These are phyloP conservation scores for Sinocyclocheilus anophthalmus DNA, from an alignment of 2,113 vertebrate species.

Conservation along the genomic window DNA sequence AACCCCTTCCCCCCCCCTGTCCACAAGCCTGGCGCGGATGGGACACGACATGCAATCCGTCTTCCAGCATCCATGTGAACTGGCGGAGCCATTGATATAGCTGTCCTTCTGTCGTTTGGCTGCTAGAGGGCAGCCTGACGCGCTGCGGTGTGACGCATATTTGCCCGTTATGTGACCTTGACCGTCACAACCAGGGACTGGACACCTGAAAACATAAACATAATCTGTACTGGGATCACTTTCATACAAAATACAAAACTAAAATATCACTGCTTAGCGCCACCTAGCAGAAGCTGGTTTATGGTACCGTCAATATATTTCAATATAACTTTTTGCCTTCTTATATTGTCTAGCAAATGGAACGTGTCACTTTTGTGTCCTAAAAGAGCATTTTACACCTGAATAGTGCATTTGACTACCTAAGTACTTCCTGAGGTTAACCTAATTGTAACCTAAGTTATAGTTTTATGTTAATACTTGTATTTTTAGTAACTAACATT, in stretches of 20 bases:
- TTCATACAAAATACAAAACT: not conserved
- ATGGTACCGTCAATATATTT: not conserved
- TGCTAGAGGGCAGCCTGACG: constrained; percentile 94
- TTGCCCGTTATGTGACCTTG: constrained; percentile 98
- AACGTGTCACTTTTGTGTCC: not conserved
- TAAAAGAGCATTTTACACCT: not conserved
- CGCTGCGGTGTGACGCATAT: constrained; percentile 96
- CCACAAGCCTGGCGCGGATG: too few species aligned
- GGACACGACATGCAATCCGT: constrained; percentile 99
- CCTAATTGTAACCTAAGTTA: not conserved
- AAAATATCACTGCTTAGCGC: not conserved
- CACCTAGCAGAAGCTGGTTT: not conserved
- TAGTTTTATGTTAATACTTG: not conserved
- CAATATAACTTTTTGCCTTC: not conserved
- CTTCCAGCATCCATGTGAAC: constrained; percentile 98
- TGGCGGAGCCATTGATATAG: constrained; percentile 95
- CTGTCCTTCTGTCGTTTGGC: constrained; percentile 98
- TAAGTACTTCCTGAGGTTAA: not conserved
- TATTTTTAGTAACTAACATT: not conserved
- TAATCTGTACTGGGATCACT: not conserved
- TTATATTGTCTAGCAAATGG: not conserved
- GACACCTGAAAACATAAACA: constrained; percentile 80
- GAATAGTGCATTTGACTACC: not conserved
- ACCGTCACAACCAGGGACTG: constrained; percentile 95
- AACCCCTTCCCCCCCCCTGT: too few species aligned